Percentiles rank a stretch among this genome's conserved stretches.
Conservation (phyloP, 1,140 invertebrate genomes). For the Vanessa tameamea region DNA sequence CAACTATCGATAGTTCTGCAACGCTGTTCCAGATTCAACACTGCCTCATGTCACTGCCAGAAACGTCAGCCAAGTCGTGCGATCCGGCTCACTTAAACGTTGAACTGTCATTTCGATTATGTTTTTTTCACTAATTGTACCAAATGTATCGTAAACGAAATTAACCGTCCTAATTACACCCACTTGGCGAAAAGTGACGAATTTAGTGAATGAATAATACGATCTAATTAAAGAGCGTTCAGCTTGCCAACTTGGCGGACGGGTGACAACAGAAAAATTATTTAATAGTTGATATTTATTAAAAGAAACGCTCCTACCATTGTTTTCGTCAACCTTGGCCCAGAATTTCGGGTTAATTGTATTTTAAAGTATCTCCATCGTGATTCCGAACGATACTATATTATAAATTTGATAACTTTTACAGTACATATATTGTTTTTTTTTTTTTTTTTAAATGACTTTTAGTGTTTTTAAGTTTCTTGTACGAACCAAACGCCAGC, state of each 20-base stretch:
- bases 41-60: not conserved
- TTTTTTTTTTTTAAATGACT: too few relatives aligned
- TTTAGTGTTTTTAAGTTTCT: too few relatives aligned
- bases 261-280: slow-evolving; percentile 31
- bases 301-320: slow-evolving; percentile 21
- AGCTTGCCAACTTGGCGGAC: slow-evolving; percentile 30
- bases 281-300: slow-evolving; percentile 32
- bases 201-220: slow-evolving; percentile 33
- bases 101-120: not conserved
- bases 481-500: too few relatives aligned
- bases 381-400: not conserved
- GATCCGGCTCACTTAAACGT: not conserved
- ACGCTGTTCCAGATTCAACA: not conserved
- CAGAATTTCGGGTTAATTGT: slow-evolving; percentile 14
- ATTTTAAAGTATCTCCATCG: slow-evolving; percentile 23
- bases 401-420: not conserved
- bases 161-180: slow-evolving; percentile 15
- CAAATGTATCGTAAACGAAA: slow-evolving; percentile 25
- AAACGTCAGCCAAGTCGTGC: not conserved
- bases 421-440: too few relatives aligned
- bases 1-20: too few relatives aligned
- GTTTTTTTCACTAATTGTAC: slow-evolving; percentile 2
- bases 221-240: slow-evolving; percentile 23
- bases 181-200: slow-evolving; percentile 25
- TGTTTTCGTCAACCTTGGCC: slow-evolving; percentile 29